Percentiles rank a stretch among this genome's conserved stretches.
Conservation (phyloP, 2,888 invertebrate genomes). For the Baccha elongata region DNA sequence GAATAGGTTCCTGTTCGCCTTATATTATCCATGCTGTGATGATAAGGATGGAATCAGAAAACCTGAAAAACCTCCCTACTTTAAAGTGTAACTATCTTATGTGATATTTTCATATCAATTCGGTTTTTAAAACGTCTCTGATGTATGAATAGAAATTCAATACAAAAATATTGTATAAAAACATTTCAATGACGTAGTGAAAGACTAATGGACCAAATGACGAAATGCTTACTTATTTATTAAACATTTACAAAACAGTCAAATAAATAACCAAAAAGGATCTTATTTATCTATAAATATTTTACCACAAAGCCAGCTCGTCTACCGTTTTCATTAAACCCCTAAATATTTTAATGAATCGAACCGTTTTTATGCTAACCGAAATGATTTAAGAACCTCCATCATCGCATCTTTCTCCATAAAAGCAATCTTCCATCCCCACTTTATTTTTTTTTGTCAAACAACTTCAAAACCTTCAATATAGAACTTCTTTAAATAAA, state of each 20-base stretch:
- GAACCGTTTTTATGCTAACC: slow-evolving; percentile 4
- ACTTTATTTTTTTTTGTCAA: neutral
- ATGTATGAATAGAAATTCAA: too few relatives aligned
- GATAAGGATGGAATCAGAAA: too few relatives aligned
- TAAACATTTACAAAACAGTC: neutral
- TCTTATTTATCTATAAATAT: slow-evolving; percentile 19
- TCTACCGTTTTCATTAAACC: slow-evolving; percentile 16
- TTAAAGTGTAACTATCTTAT: too few relatives aligned
- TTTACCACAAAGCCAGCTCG: slow-evolving; percentile 19
- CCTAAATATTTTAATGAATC: slow-evolving; percentile 25
- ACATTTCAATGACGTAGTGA: neutral
- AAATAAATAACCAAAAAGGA: slow-evolving; percentile 9
- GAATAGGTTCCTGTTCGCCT: too few relatives aligned
- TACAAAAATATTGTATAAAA: too few relatives aligned
- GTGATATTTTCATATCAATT: too few relatives aligned
- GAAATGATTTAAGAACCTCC: neutral
- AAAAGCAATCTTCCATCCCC: too few relatives aligned
- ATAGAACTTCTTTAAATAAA: slow-evolving; percentile 32
- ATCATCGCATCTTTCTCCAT: too few relatives aligned
- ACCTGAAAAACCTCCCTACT: too few relatives aligned
- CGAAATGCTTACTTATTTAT: slow-evolving; percentile 4
- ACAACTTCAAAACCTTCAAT: slow-evolving; percentile 9
- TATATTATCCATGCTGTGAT: too few relatives aligned
- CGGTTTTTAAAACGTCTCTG: too few relatives aligned
- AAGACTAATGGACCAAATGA: neutral